Evolutionary conservation across 1,140 invertebrate genomes (phyloP).

Genomic region (Drosophila funebris): DNA sequence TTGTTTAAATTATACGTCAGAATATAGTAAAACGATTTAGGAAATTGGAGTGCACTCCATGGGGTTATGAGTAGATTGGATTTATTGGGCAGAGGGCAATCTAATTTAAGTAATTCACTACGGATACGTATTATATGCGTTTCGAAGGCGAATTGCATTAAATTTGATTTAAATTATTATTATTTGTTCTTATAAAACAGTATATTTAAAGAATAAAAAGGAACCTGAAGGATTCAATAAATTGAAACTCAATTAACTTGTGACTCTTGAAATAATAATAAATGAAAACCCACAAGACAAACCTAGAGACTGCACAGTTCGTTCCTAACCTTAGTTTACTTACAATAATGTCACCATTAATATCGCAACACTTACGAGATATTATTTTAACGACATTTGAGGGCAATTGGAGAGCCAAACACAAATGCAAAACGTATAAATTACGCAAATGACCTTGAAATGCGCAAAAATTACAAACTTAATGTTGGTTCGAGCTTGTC

Average conservation of each 20-base stretch:
- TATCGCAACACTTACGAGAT: slow-evolving; percentile 17
- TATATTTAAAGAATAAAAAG: too few relatives aligned
- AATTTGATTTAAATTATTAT: too few relatives aligned
- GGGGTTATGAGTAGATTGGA: slow-evolving; percentile 30
- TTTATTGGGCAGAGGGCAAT: slow-evolving; percentile 10
- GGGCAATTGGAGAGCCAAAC: slow-evolving; percentile 22
- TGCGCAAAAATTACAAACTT: slow-evolving; percentile 27
- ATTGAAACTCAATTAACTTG: too few relatives aligned
- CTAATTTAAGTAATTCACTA: background rate
- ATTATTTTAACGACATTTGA: slow-evolving; percentile 36
- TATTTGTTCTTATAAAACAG: background rate
- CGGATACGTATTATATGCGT: background rate
- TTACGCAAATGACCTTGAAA: slow-evolving; percentile 45
- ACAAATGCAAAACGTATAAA: slow-evolving; percentile 10
- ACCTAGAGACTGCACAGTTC: background rate
- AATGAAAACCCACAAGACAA: background rate
- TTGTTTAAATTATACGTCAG: slow-evolving; percentile 30
- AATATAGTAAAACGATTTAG: slow-evolving; percentile 34
- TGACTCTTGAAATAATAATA: too few relatives aligned
- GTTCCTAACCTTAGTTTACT: background rate
- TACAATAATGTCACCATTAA: slow-evolving; percentile 26
- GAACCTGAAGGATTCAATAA: too few relatives aligned
- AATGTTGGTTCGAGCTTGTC: slow-evolving; percentile 12
- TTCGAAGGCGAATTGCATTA: too few relatives aligned
- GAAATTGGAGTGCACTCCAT: slow-evolving; percentile 26